Percentiles rank a stretch among this genome's conserved stretches.
Evolutionary conservation across 2,797 vertebrate genomes (phyloP).

Genomic region (Corythornis leucogaster): DNA sequence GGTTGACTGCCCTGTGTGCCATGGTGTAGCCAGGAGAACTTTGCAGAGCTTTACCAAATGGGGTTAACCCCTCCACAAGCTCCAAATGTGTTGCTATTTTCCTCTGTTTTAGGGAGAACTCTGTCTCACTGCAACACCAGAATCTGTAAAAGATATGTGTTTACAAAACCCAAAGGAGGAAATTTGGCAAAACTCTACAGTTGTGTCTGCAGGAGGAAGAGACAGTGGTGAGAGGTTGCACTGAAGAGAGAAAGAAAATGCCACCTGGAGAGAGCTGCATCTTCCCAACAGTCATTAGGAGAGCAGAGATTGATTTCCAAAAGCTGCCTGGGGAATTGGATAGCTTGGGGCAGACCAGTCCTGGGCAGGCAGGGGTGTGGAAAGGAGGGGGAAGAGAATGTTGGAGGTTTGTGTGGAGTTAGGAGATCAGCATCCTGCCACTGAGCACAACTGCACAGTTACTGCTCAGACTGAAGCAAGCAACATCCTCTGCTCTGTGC

Average conservation of each 20-base stretch:
- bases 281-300: neutral
- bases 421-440: neutral
- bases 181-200: neutral
- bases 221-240: neutral
- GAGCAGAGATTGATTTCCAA: neutral
- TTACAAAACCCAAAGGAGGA: neutral
- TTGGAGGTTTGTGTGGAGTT: neutral
- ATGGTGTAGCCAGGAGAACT: neutral
- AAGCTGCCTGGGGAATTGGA: neutral
- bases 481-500: neutral
- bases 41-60: neutral
- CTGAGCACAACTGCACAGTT: neutral
- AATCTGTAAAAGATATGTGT: neutral
- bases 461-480: neutral
- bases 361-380: neutral
- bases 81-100: neutral
- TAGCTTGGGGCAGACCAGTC: neutral
- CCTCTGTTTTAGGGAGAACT: neutral
- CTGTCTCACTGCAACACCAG: neutral
- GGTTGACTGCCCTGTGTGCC: rapidly evolving
- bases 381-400: neutral
- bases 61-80: neutral
- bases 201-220: rapidly evolving
- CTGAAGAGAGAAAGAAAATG: neutral
- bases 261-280: neutral